A percentile compares a stretch with the other conserved stretches of the same genome.
These are phyloP conservation scores for Ceyx cyanopectus DNA, from an alignment of 2,113 vertebrate genomes.

Conservation along the genomic window DNA sequence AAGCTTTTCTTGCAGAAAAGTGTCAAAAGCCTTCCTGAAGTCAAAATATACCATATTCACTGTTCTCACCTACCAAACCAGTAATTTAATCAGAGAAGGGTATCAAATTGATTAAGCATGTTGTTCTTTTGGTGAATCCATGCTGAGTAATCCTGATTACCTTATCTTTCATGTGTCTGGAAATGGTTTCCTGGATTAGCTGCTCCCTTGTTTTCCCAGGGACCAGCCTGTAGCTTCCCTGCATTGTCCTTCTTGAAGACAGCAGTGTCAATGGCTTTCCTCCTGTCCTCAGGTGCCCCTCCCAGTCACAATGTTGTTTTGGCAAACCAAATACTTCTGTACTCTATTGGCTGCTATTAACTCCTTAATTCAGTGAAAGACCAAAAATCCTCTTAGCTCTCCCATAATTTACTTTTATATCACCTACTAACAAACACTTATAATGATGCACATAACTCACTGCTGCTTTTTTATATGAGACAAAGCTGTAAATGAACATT, in stretches of 20 bases:
- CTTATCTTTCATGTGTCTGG: neutral
- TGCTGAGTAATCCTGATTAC: neutral
- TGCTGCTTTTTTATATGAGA: neutral
- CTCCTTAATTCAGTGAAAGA: neutral
- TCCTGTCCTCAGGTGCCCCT: neutral
- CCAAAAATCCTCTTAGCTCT: neutral
- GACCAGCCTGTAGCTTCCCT: neutral
- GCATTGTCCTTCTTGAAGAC: neutral
- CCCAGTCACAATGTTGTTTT: neutral
- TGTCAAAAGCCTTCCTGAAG: neutral
- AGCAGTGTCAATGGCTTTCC: neutral
- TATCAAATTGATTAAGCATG: neutral
- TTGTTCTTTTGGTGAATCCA: neutral
- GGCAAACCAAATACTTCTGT: neutral
- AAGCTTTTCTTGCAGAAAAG: neutral
- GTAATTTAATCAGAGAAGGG: neutral
- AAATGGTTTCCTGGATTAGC: neutral
- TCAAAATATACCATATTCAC: neutral
- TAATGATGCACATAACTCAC: neutral
- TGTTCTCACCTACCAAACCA: neutral
- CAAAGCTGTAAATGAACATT: neutral
- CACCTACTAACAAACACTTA: neutral
- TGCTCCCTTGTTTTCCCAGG: neutral
- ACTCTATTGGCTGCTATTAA: neutral
- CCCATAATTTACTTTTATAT: neutral